Evolutionary conservation across 2,113 vertebrate genomes (phyloP).

Genomic region (Cryptoleucopteryx plumbea): DNA sequence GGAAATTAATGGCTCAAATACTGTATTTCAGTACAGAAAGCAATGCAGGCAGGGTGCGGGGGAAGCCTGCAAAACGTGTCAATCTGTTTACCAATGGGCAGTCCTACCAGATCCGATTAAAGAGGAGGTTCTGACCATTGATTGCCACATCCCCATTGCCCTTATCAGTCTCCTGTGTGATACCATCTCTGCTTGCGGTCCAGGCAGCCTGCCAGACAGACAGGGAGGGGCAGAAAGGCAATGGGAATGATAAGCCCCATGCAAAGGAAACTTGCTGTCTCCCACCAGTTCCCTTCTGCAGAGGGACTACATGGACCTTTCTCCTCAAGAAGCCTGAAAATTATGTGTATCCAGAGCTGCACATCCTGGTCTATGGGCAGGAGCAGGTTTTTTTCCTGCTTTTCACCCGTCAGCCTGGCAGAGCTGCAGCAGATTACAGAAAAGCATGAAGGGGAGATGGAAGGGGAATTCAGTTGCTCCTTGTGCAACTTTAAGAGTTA

Average conservation of each 20-base stretch:
- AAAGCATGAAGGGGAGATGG: neutral
- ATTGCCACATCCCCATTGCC: slow-evolving; percentile 32
- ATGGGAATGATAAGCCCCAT: neutral
- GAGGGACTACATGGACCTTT: neutral
- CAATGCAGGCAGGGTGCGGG: neutral
- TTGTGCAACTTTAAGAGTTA: neutral
- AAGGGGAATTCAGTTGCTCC: neutral
- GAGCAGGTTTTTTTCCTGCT: neutral
- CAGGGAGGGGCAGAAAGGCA: slow-evolving; percentile 1
- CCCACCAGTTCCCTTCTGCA: neutral
- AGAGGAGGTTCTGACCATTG: neutral
- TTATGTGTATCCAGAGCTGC: neutral
- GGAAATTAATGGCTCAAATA: neutral
- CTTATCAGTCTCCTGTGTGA: neutral
- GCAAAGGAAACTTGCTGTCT: neutral
- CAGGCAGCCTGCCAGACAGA: slow-evolving; percentile 21
- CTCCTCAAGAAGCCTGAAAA: neutral
- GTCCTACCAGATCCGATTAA: neutral
- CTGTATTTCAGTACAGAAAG: neutral
- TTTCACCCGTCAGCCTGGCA: neutral
- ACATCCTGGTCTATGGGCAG: neutral
- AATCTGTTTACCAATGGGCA: neutral
- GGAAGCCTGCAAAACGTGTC: neutral
- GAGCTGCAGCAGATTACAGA: neutral
- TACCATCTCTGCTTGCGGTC: neutral